These are phyloP conservation scores for Brachionus asplanchnoidis DNA, from an alignment of 1,140 invertebrate species.

Conservation along the genomic window DNA sequence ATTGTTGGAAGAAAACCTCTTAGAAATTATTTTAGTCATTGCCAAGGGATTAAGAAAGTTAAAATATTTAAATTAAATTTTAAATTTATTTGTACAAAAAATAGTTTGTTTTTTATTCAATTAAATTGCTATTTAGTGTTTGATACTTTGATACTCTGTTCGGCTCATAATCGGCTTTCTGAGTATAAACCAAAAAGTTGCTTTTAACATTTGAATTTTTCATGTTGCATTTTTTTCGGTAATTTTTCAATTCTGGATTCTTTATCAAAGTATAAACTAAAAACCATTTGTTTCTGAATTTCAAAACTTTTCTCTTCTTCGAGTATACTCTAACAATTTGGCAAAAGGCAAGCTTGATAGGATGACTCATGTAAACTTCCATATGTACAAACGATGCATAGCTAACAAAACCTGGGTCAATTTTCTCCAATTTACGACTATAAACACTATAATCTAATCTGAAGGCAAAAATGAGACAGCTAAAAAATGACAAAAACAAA, in stretches of 20 bases:
- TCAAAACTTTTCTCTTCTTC: not conserved
- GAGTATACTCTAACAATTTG: not conserved
- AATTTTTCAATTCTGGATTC: not conserved
- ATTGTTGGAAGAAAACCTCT: too few species aligned
- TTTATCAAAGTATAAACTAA: not conserved
- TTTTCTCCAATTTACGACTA: slow-evolving; percentile 15
- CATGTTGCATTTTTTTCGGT: not conserved
- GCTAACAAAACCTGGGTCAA: slow-evolving; percentile 10
- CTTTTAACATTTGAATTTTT: too few species aligned
- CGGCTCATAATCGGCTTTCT: too few species aligned
- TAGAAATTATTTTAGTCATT: too few species aligned
- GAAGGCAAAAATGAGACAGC: not conserved
- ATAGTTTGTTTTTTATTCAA: too few species aligned
- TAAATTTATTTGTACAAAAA: too few species aligned
- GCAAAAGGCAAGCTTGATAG: slow-evolving; percentile 12
- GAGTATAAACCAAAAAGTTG: too few species aligned
- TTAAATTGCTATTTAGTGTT: too few species aligned
- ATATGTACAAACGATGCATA: slow-evolving; percentile 34
- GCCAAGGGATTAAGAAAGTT: too few species aligned
- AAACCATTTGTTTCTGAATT: slow-evolving; percentile 3
- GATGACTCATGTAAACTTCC: slow-evolving; percentile 33
- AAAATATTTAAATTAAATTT: too few species aligned
- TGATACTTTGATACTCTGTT: too few species aligned
- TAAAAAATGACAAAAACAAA: not conserved
- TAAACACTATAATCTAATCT: slow-evolving; percentile 39